A percentile compares a stretch with the other conserved stretches of the same genome.
Evolutionary conservation across 2,113 vertebrate genomes (phyloP).

Genomic region (Oenanthe oenanthe): DNA sequence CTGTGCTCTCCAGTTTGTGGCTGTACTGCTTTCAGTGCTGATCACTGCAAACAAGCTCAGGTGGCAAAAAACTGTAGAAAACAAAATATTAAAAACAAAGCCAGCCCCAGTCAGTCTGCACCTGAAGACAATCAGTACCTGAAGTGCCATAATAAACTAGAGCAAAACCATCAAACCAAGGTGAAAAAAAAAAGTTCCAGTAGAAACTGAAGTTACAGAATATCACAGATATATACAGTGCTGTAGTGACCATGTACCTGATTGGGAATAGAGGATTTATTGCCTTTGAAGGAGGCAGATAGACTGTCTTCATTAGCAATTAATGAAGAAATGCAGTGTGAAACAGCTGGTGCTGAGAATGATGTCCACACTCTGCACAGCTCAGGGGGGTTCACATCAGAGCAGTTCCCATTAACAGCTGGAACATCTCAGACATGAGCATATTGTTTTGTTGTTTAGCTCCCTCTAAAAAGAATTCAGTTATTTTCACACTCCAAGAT

Average conservation of each 20-base stretch:
- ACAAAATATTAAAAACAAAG: not conserved
- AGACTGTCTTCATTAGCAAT: not conserved
- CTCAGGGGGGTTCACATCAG: not conserved
- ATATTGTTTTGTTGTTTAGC: not conserved
- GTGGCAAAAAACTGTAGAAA: not conserved
- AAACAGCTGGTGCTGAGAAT: not conserved
- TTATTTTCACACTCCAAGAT: not conserved
- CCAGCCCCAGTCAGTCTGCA: not conserved
- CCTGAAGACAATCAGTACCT: not conserved
- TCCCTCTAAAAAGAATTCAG: not conserved
- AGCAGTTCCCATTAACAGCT: not conserved
- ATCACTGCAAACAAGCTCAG: not conserved
- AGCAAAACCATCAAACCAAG: not conserved
- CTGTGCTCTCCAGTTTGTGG: not conserved
- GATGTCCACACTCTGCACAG: not conserved
- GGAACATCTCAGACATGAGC: not conserved
- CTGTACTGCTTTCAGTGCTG: not conserved
- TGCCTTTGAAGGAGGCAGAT: not conserved
- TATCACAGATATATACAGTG: not conserved
- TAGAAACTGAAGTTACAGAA: not conserved
- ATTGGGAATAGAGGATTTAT: not conserved
- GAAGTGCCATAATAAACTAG: not conserved
- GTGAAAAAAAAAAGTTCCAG: not conserved
- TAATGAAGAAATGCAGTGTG: not conserved
- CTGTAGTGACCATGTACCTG: not conserved